Evolutionary conservation across 2,888 invertebrate species (phyloP), one percentile per base, ranked within the genome.

Genomic region (Xanthorhoe spadicearia): DNA sequence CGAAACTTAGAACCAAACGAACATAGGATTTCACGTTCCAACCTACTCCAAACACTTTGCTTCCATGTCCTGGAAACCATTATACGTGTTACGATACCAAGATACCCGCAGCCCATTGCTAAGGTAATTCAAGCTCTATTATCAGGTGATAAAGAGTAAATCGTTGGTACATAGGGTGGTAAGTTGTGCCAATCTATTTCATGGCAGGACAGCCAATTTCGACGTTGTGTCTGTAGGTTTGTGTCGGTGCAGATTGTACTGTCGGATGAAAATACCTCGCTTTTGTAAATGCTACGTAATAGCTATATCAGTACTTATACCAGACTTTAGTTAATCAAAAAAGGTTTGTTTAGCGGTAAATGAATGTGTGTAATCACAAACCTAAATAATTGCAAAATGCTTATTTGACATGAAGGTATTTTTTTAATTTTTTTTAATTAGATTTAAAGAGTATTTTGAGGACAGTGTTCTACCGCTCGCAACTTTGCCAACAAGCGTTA

Each of bases 171-270:
- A 48, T 62, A 70, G 51, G 38, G 55, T 76, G 73, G 80, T 77
- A 81, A 84, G 81, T 75, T 64, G 78, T 65, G 70, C 77, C 82
- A 82, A 83, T 85, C 84, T 82, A 86, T 86, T 86, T 83, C 82
- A 76, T 73, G 78, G 77, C 74, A 78, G 81, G 85, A 85, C 84
- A 85, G 83, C 84, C 88, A 88, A 88, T 87, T 87, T 85, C 78
- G 81, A 81, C 78, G 80, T 77, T 76, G 76, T 75, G 74, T 77
- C 79, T 77, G 76, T 70, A 74, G 76, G 75, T 79, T 82, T 79
- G 75, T 74, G 69, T 69, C 69, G 70, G 49, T 48, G 48, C 53
- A 43, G 59, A 59, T 59, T 38, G 50, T 59, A 18, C 58, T 15
- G 53, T 35, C 50, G 64, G 62, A 58, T 54, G 66, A 35, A 63